phyloP scores from a whole-genome alignment of 2,888 invertebrate species.

The Tortrix viridana region DNA sequence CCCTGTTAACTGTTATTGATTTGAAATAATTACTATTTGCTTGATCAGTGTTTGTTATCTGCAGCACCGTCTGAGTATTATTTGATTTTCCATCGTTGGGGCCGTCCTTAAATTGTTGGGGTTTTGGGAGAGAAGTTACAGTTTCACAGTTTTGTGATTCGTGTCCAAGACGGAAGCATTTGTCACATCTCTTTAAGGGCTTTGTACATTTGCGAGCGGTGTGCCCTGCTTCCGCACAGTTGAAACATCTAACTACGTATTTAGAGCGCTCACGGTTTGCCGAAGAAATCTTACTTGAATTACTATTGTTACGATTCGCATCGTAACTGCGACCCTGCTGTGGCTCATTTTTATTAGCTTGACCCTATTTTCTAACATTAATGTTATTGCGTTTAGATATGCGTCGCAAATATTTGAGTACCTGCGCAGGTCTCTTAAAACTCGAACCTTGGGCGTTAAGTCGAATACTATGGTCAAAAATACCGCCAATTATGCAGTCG shows the following conservation, averaged over 20 bases:
- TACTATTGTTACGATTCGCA: too few relatives aligned
- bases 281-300: too few relatives aligned
- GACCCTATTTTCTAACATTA: not conserved
- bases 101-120: too few relatives aligned
- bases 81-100: too few relatives aligned
- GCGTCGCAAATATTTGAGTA: conserved; percentile 19
- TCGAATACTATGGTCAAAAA: conserved; percentile 27
- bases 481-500: conserved; percentile 35
- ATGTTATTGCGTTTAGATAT: conserved; percentile 9
- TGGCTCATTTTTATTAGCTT: not conserved
- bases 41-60: too few relatives aligned
- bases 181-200: too few relatives aligned
- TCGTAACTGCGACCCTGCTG: not conserved
- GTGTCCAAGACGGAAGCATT: not conserved
- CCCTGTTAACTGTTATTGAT: conserved; percentile 20
- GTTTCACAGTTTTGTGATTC: conserved; percentile 4
- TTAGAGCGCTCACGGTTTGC: too few relatives aligned
- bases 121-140: too few relatives aligned
- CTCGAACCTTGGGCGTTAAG: conserved; percentile 25
- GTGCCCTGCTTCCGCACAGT: too few relatives aligned
- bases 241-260: too few relatives aligned
- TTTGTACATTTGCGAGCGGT: conserved; percentile 9
- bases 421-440: conserved; percentile 13
- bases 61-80: conserved; percentile 1
- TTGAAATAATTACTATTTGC: conserved; percentile 33